These are phyloP conservation scores for Plagodis pulveraria DNA, from an alignment of 2,888 invertebrate species.

Conservation along the genomic window DNA sequence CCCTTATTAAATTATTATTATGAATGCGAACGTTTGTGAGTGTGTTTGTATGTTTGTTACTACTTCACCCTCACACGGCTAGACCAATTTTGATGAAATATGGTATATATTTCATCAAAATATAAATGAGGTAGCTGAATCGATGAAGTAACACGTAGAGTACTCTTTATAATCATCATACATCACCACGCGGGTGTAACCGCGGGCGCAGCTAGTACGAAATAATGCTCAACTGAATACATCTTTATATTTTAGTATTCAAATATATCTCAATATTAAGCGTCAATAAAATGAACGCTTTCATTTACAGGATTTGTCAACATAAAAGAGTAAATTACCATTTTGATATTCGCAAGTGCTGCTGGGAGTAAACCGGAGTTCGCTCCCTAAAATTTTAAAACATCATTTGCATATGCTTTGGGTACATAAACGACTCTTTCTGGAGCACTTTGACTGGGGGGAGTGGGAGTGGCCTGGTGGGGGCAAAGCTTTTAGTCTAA, in stretches of 20 bases:
- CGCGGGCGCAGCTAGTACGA: too few relatives aligned
- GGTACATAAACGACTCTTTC: conserved; percentile 84
- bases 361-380: conserved; percentile 79
- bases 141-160: too few relatives aligned
- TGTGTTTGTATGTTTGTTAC: too few relatives aligned
- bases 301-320: conserved; percentile 84
- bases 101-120: too few relatives aligned
- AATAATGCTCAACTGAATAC: neutral
- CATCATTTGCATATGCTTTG: conserved; percentile 85
- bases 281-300: conserved; percentile 79
- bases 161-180: too few relatives aligned
- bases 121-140: too few relatives aligned
- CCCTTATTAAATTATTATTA: too few relatives aligned
- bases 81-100: too few relatives aligned
- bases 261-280: conserved; percentile 48
- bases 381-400: conserved; percentile 85
- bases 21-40: too few relatives aligned
- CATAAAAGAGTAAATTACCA: conserved; percentile 85
- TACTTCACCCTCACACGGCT: too few relatives aligned
- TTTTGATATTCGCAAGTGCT: conserved; percentile 84
- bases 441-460: conserved; percentile 69
- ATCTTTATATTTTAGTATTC: conserved; percentile 19
- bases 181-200: too few relatives aligned
- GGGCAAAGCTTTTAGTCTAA: conserved; percentile 34
- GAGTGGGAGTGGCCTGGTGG: conserved; percentile 32